phyloP scores from a whole-genome alignment of 2,888 invertebrate genomes.

The Muscina levida region DNA sequence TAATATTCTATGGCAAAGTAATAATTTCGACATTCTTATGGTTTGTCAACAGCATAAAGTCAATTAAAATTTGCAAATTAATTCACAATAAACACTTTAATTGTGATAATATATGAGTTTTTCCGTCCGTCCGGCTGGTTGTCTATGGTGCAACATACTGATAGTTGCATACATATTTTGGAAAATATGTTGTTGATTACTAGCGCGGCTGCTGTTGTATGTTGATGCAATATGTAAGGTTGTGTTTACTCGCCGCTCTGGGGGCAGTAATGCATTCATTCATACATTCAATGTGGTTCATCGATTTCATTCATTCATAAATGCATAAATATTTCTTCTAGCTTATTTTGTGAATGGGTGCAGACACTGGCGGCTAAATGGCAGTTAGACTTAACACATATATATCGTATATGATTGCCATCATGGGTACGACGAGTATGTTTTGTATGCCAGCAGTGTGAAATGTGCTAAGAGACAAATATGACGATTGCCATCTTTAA shows the following conservation, averaged over 20 bases:
- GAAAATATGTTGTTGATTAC: conserved; percentile 17
- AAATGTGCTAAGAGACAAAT: no score
- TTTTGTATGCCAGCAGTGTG: conserved; percentile 68
- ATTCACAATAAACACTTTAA: conserved; percentile 59
- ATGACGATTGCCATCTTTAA: no score
- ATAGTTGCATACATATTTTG: conserved; percentile 33
- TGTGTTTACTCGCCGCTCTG: background rate
- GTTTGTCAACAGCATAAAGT: conserved; percentile 61
- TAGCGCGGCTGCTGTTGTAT: background rate
- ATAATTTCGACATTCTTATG: conserved; percentile 44
- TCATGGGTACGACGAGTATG: conserved; percentile 37
- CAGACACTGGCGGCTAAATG: conserved; percentile 63
- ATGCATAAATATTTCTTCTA: conserved; percentile 26
- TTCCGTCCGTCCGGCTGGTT: conserved; percentile 5
- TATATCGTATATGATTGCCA: conserved; percentile 57
- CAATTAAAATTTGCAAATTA: conserved; percentile 62
- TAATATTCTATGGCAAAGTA: conserved; percentile 59
- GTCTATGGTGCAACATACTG: background rate
- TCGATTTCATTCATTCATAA: conserved; percentile 46
- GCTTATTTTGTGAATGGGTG: conserved; percentile 58
- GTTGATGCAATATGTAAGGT: background rate
- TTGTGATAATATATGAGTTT: conserved; percentile 39
- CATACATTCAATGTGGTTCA: background rate
- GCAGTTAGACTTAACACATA: conserved; percentile 64
- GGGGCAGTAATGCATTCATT: conserved; percentile 51